Base-by-base conservation (phyloP, 2,888 invertebrate species). In the Hydropsyche betteni region DNA sequence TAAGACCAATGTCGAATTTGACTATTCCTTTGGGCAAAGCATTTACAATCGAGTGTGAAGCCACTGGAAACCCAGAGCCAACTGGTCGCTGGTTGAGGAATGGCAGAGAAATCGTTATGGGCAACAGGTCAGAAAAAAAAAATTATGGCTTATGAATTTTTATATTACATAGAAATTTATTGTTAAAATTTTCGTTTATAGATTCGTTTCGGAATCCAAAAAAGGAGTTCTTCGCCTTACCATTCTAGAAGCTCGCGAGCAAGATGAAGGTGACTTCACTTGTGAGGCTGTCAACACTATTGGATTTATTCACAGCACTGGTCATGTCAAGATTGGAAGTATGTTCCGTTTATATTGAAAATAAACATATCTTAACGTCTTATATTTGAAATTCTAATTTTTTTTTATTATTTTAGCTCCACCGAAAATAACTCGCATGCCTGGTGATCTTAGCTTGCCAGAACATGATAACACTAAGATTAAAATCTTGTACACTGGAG, bases 391-490 rank as follows among this genome's bases (percentile, higher is more conserved):
- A 38, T 52, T 6, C 53, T 53, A 52, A 70, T 33, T 1, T 2
- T 14, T n/a, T 69, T 38, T 8, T 16, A 38, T 16, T 69, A 80
- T 83, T 83, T 76, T 84, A 92, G 94, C 94, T 80, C 97, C 98
- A 74, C 99, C 97, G 68, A 91, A 93, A 81, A 97, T 98, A 83
- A 95, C 94, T 79, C 91, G 95, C 75, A 94, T 97, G 85, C 97
- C 98, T 7, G 93, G 91, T 55, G 95, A 96, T 82, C 87, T 98
- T 16, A 94, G 94, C 82, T 88, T 99, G 2, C 94, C 98, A 0
- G 97, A 97, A 83, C 94, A 95, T 71, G 99, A 99, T 82, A 98
- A 98, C 84, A 95, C 96, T 7, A 99, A 99, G 87, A 94, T 99
- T 82, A 99, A 99, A 88, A 93, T 99, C 80, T 95, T 94, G 83